Base-by-base conservation (phyloP, 2,888 invertebrate genomes). In the Athripsodes cinereus region DNA sequence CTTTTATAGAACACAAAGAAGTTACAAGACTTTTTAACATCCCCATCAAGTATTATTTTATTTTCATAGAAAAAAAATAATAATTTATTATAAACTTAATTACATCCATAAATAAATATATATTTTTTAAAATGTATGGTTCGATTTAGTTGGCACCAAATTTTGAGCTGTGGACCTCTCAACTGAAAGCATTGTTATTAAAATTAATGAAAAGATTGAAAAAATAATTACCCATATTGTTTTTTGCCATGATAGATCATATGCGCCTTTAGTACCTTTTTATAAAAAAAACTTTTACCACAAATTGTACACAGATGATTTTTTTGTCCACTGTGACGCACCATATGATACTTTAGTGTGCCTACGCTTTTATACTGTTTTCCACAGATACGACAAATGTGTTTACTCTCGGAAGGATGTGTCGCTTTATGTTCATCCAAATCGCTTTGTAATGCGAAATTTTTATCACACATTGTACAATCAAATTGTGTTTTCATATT, bases 241-340 rank as follows among this genome's bases (percentile, higher is more conserved):
- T 63, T 63, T 16, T 61, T 61, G n/a, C 52, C 50, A 35, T 63
- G 63, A 22, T 59, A 63, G 18, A 63, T 40, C 61, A 63, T 63
- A 22, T 63, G 63, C 16, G 61, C 50, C 22, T 59, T 59, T 11
- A 63, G 46, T 1, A 59, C 55, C 47, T 63, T 61, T 22, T 47
- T 44, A 21, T 53, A 61, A 46, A 52, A 63, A 35, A 63, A 63
- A 6, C 52, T 47, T 34, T 61, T 61, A 1, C 63, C 63, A 44
- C 63, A 63, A 19, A 61, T 52, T 1, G 63, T 52, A 35, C 63
- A 63, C 1, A 63, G 31, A 46, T 61, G 54, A 3, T 57, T 48
- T 26, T 61, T 63, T 44, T 59, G 59, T 1, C 61, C 63, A 1
- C 59, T 59, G 57, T 63, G 63, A 13, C 50, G 22, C 1, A 59